Conservation (phyloP, 2,113 vertebrate genomes). For the Theristicus caerulescens region DNA sequence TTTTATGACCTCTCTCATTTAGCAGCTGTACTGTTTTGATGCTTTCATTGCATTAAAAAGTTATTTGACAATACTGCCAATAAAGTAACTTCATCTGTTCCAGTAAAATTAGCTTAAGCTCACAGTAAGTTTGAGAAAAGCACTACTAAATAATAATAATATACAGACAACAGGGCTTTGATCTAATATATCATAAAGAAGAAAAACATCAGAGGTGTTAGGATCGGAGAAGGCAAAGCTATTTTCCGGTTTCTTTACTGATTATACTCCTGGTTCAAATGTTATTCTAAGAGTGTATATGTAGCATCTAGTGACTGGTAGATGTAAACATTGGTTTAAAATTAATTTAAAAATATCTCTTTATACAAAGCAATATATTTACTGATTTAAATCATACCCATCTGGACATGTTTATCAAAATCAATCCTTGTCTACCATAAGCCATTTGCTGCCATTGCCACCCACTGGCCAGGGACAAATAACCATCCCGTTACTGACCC, state of each 20-base stretch:
- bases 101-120: neutral
- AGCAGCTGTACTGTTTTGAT: conserved; percentile 69
- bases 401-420: conserved; percentile 70
- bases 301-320: neutral
- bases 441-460: conserved; percentile 67
- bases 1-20: conserved; percentile 68
- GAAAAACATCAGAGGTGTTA: neutral
- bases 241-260: neutral
- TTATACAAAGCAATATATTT: conserved; percentile 28
- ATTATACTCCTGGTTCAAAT: neutral
- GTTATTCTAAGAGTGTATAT: neutral
- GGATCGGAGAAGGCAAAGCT: neutral
- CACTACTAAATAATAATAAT: neutral
- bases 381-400: conserved; percentile 59
- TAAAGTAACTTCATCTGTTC: conserved; percentile 14
- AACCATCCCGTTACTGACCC: conserved; percentile 54
- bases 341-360: conserved; percentile 27
- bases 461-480: conserved; percentile 57
- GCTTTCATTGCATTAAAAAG: conserved; percentile 56
- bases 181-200: neutral
- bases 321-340: conserved; percentile 5
- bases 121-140: neutral
- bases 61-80: conserved; percentile 9
- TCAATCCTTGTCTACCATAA: conserved; percentile 34
- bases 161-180: neutral